Conservation (phyloP, 1,140 invertebrate genomes). For the Euglossa dilemma region DNA sequence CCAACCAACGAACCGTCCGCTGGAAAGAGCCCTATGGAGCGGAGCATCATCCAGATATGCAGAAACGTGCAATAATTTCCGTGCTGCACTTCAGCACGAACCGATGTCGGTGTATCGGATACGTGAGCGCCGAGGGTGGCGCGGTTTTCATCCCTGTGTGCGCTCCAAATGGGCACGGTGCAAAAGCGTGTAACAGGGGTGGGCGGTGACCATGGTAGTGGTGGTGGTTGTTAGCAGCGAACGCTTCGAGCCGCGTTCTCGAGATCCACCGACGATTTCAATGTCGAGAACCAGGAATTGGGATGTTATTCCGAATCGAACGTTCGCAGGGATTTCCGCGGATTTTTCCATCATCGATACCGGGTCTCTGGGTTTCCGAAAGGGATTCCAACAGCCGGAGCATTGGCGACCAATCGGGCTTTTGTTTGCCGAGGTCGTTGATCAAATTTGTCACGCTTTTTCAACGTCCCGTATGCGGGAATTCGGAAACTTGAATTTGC, state of each 20-base stretch:
- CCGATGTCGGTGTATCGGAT: slow-evolving; percentile 29
- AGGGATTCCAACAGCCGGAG: no score
- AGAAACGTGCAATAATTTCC: slow-evolving; percentile 76
- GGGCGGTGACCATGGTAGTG: neutral
- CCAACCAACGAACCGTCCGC: slow-evolving; percentile 15
- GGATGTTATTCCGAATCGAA: neutral
- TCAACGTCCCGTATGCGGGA: no score
- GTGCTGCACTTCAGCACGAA: slow-evolving; percentile 71
- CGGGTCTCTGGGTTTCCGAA: no score
- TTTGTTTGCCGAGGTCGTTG: no score
- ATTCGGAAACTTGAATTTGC: no score
- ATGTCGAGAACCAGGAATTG: neutral
- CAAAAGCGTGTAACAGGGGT: neutral
- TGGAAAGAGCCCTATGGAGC: slow-evolving; percentile 47
- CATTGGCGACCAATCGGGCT: no score
- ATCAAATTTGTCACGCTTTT: no score
- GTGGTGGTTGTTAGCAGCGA: neutral
- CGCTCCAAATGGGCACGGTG: neutral
- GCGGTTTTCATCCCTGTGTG: neutral
- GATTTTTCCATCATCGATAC: neutral
- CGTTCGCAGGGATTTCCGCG: neutral
- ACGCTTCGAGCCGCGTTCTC: neutral
- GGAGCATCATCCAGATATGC: slow-evolving; percentile 73
- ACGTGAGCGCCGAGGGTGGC: neutral
- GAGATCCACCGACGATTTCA: neutral